Conservation (phyloP, 2,113 vertebrate species). For the Oryctolagus cuniculus region mOryCun1.1 NC_091432.1:96520001-96520500, state of each 20-base stretch:
- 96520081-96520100: neutral
- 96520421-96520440: neutral
- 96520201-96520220: neutral
- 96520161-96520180: neutral
- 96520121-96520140: neutral
- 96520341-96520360: neutral
- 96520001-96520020: neutral
- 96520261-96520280: neutral
- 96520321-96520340: neutral
- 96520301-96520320: neutral
- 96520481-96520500: neutral
- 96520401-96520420: neutral
- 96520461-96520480: neutral
- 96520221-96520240: neutral
- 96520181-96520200: neutral
- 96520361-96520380: neutral
- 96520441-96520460: neutral
- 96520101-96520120: neutral
- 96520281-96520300: neutral
- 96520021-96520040: neutral
- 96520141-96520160: neutral
- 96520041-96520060: neutral
- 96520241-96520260: neutral
- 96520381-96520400: neutral
- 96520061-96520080: neutral